Base-by-base conservation (phyloP, 2,888 invertebrate species). In the Pocota personata region DNA sequence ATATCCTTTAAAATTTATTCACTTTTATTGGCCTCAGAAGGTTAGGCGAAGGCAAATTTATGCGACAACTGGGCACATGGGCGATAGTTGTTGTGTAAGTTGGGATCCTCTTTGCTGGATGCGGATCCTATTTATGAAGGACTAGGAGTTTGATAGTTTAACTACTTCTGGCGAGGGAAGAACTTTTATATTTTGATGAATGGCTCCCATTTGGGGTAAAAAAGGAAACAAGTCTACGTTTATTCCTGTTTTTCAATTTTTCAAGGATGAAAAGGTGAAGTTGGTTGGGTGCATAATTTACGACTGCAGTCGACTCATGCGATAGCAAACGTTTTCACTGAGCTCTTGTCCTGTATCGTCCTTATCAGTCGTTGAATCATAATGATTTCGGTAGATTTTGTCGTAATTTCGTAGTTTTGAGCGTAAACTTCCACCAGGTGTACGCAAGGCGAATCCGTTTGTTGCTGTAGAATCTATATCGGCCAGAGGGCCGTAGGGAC, bases 341-440 rank as follows among this genome's bases (percentile, higher is more conserved):
- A 86, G 82, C 62, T 86, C 86, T 19, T 66, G 75, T 12, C 12
- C 35, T 6, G 55, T 71, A 55, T 82, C 82, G 6, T 60, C 48
- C 16, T 46, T 76, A n/a, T 55, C 76, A 12, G 64, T 71, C 40
- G 76, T 19, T 55, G 86, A 35, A 0, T 86, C 86, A 60, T 67
- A 62, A 40, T 52, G 50, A 10, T 72, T 82, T 82, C 86, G 82
- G 40, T 86, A 82, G 27, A 86, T 55, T 86, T 77, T 80, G 35
- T 86, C 86, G 77, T 86, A 86, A 40, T 86, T 86, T 86, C 86
- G 72, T 72, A 86, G 24, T 76, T 82, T 86, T 7, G 86, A 86
- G 12, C 86, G 86, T 6, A 86, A 32, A 57, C 86, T 86, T 50
- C 86, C 86, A 21, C 86, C 86, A 19, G 86, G 86, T 16, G 72